Conservation (phyloP, 2,888 invertebrate species). For the Cantharis rustica region DNA sequence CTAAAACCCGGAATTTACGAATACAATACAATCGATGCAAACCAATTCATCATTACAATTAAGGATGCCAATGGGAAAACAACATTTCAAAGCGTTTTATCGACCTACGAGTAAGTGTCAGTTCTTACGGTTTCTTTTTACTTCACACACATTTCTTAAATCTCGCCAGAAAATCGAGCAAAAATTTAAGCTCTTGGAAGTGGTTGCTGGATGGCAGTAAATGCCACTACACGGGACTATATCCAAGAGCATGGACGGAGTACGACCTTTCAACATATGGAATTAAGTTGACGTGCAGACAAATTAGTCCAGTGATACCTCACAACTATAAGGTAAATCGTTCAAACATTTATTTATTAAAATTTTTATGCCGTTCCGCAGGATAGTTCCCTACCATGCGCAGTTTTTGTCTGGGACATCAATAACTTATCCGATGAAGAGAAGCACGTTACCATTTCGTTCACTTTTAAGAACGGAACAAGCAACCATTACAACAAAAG, state of each 20-base stretch:
- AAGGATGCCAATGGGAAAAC: conserved; percentile 69
- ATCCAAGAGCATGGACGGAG: conserved; percentile 91
- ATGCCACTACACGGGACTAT: conserved; percentile 82
- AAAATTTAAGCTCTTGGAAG: conserved; percentile 69
- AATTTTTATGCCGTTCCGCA: conserved; percentile 55
- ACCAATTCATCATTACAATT: conserved; percentile 91
- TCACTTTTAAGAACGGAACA: conserved; percentile 89
- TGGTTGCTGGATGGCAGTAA: conserved; percentile 71
- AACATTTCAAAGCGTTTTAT: conserved; percentile 79
- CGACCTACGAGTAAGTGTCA: conserved; percentile 69
- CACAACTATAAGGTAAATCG: conserved; percentile 82
- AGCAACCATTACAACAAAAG: conserved; percentile 64
- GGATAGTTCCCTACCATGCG: conserved; percentile 88
- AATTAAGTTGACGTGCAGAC: conserved; percentile 79
- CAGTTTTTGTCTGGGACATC: conserved; percentile 85
- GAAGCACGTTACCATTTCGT: conserved; percentile 80
- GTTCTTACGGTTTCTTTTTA: neutral
- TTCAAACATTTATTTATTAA: neutral
- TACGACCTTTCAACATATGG: conserved; percentile 83
- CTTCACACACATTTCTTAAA: neutral
- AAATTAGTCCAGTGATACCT: conserved; percentile 92
- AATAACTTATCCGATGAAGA: conserved; percentile 73
- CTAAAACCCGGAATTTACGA: conserved; percentile 88
- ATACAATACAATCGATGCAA: conserved; percentile 79
- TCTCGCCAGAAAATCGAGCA: conserved; percentile 63